A percentile compares a stretch with the other conserved stretches of the same genome.
Conservation (phyloP, 2,113 vertebrate species). For the Silurus meridionalis region DNA sequence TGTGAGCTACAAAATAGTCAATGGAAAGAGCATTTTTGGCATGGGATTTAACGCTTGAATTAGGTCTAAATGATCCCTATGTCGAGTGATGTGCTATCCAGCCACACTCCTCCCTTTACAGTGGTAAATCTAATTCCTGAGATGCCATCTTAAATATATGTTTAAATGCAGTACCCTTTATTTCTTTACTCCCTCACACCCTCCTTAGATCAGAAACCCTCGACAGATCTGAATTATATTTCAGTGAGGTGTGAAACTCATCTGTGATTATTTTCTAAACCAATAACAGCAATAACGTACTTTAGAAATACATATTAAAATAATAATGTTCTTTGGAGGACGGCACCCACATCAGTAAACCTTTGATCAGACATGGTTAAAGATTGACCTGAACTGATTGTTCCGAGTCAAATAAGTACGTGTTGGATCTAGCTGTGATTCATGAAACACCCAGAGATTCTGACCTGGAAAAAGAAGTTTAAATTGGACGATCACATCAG, state of each 20-base stretch:
- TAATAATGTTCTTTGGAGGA: neutral
- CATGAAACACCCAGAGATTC: neutral
- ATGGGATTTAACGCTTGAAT: neutral
- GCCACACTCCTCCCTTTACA: constrained; percentile 8
- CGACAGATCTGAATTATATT: neutral
- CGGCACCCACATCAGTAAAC: neutral
- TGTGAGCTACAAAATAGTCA: neutral
- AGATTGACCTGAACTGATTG: neutral
- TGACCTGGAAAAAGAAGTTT: neutral
- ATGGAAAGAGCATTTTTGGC: neutral
- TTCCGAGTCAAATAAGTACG: neutral
- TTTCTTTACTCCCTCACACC: neutral
- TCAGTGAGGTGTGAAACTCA: neutral
- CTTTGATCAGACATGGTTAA: neutral
- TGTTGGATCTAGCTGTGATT: too few relatives aligned
- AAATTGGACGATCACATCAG: neutral
- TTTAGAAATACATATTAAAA: neutral
- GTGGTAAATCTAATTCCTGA: constrained; percentile 57
- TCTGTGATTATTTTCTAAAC: neutral
- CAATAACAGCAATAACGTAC: neutral
- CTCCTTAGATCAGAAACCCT: neutral
- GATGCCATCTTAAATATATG: constrained; percentile 50
- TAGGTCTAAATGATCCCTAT: neutral
- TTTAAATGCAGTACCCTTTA: neutral
- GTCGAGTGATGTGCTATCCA: neutral